phyloP scores from a whole-genome alignment of 2,888 invertebrate genomes.

The Rotaria sp. region DNA sequence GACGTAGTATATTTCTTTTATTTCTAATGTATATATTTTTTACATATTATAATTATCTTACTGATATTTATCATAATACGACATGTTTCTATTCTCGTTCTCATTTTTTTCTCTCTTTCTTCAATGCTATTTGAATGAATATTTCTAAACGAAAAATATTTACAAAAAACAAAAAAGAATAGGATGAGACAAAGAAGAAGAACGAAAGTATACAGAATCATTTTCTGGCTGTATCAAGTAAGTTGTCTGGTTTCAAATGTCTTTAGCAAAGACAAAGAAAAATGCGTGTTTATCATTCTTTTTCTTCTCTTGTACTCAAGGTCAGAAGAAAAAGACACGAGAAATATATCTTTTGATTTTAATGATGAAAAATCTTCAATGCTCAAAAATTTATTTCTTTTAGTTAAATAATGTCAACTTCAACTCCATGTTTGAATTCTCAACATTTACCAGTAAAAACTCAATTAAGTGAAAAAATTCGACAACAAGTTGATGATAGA shows the following conservation, averaged over 20 bases:
- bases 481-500: neutral
- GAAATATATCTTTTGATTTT: neutral
- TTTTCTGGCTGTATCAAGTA: neutral
- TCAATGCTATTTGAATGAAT: neutral
- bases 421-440: neutral
- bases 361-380: neutral
- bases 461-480: neutral
- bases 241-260: neutral
- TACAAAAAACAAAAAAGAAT: neutral
- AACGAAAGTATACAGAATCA: neutral
- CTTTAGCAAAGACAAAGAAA: neutral
- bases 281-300: neutral
- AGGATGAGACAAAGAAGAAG: neutral
- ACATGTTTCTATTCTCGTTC: neutral
- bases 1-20: neutral
- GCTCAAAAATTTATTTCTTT: neutral
- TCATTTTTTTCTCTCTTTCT: neutral
- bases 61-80: neutral
- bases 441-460: neutral
- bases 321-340: neutral
- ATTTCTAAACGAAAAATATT: neutral
- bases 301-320: neutral
- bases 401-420: neutral
- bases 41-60: neutral
- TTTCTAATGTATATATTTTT: neutral